Percentiles rank a stretch among this genome's conserved stretches.
phyloP scores from a whole-genome alignment of 2,888 invertebrate genomes.

The Drosophila paracracens region DNA sequence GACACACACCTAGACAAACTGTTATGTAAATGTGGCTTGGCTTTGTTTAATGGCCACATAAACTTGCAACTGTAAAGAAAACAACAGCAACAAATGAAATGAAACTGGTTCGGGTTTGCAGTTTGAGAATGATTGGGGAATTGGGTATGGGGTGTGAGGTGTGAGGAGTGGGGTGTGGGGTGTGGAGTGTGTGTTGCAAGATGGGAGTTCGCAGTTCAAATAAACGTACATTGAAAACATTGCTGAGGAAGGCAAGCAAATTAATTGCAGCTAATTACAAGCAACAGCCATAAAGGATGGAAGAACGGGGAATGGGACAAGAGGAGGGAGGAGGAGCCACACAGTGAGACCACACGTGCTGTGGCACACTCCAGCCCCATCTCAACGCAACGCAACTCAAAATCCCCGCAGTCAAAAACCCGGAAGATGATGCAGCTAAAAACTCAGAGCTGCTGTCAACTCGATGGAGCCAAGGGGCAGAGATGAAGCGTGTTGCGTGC shows the following conservation, averaged over 20 bases:
- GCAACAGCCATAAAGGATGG: constrained; percentile 24
- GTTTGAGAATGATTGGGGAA: background rate
- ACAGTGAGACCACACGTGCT: constrained; percentile 53
- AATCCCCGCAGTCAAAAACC: constrained; percentile 35
- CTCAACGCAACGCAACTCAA: background rate
- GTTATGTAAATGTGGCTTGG: constrained; percentile 58
- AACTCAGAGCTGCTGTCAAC: constrained; percentile 16
- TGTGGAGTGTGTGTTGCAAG: background rate
- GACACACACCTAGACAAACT: constrained; percentile 12
- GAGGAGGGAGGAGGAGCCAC: constrained; percentile 1
- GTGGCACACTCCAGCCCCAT: constrained; percentile 36
- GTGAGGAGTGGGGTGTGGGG: background rate
- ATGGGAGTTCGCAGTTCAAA: constrained; percentile 30
- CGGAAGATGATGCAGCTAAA: constrained; percentile 68
- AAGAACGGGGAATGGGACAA: background rate
- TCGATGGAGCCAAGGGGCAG: background rate
- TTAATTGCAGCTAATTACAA: constrained; percentile 75
- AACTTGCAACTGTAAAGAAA: constrained; percentile 28
- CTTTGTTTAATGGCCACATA: constrained; percentile 66
- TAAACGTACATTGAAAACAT: constrained; percentile 21
- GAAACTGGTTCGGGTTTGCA: constrained; percentile 2
- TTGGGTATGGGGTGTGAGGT: background rate
- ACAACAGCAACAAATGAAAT: constrained; percentile 1
- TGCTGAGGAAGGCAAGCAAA: constrained; percentile 55
- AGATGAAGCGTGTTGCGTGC: background rate